phyloP scores from a whole-genome alignment of 2,797 vertebrate genomes.

The Momotus momota region DNA sequence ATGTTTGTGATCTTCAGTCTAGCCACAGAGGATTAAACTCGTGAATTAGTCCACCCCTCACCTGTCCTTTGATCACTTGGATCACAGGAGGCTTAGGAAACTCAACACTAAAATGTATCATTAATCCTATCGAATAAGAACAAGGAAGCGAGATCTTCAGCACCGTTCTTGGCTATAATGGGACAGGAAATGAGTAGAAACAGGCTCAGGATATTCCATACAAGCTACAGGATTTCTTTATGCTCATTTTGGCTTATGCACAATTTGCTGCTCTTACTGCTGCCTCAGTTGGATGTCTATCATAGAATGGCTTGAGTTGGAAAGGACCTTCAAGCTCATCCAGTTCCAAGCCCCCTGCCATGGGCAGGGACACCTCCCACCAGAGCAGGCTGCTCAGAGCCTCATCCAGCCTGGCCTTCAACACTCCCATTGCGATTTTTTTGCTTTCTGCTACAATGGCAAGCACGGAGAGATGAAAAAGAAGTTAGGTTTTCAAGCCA shows the following conservation, averaged over 20 bases:
- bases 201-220: not conserved
- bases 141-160: not conserved
- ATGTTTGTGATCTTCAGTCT: not conserved
- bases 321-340: too few relatives aligned
- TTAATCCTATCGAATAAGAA: not conserved
- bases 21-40: not conserved
- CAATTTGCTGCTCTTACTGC: not conserved
- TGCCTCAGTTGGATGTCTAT: not conserved
- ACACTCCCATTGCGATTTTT: not conserved
- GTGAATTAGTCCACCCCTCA: not conserved
- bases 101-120: not conserved
- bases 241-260: not conserved
- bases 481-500: not conserved
- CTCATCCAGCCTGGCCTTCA: too few relatives aligned
- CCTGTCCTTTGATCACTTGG: not conserved
- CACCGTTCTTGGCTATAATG: not conserved
- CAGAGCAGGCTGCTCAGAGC: too few relatives aligned
- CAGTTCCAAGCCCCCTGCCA: too few relatives aligned
- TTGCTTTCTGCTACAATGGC: not conserved
- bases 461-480: not conserved
- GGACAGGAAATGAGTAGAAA: not conserved
- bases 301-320: too few relatives aligned
- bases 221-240: not conserved
- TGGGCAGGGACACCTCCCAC: too few relatives aligned
- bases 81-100: not conserved